Conservation (phyloP, 2,113 vertebrate genomes). For the Ceyx margarethae region DNA sequence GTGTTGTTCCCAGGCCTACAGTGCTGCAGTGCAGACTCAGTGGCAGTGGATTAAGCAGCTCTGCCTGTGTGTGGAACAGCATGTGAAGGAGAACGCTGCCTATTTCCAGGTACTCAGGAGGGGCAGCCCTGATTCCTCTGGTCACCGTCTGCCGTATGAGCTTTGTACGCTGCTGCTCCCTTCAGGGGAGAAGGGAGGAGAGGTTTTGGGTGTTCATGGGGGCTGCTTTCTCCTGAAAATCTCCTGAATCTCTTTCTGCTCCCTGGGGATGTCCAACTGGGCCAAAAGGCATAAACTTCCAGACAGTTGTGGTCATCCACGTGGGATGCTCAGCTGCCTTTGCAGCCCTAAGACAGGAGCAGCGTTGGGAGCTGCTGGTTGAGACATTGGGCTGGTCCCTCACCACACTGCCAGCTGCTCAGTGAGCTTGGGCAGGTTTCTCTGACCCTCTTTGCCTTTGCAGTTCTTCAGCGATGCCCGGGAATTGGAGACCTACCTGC, state of each 20-base stretch:
- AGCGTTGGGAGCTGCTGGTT: fast-evolving
- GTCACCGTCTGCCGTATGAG: fast-evolving
- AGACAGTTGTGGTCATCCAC: fast-evolving
- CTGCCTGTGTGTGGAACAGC: conserved; percentile 92
- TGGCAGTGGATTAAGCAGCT: conserved; percentile 96
- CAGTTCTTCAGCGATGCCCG: conserved; percentile 92
- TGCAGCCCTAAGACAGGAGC: neutral
- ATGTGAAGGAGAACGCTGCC: conserved; percentile 89
- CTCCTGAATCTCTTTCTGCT: neutral
- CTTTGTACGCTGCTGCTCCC: neutral
- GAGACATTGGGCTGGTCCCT: neutral
- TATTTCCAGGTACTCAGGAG: conserved; percentile 87
- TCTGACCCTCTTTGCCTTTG: neutral
- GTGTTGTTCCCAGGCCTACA: conserved; percentile 84
- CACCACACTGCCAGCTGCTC: neutral
- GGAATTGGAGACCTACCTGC: conserved; percentile 89
- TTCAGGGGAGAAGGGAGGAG: neutral
- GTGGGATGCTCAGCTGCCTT: neutral
- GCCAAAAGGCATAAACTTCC: neutral
- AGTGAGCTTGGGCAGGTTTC: fast-evolving
- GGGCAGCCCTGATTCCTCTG: neutral
- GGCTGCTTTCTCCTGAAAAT: neutral
- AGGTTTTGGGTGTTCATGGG: neutral
- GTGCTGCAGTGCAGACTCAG: conserved; percentile 91
- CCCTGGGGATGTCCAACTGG: neutral